Evolutionary conservation across 1,140 invertebrate genomes (phyloP), one percentile per base, ranked within the genome.

Genomic region (Drosophila auraria): DNA sequence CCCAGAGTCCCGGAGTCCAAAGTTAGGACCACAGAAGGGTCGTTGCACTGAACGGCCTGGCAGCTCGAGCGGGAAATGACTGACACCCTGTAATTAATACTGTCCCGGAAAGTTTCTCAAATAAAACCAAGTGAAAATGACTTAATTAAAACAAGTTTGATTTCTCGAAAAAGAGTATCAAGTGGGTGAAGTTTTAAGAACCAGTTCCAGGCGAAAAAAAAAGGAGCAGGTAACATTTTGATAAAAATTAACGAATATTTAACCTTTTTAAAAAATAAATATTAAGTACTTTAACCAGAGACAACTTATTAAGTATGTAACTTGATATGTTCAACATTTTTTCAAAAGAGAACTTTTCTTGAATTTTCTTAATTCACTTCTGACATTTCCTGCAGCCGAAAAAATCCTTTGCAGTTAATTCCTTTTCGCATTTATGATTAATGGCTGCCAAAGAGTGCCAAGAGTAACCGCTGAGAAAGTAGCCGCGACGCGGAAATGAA

Each of bases 11-110:
- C 17, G 14, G 51, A 42, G 25, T 57, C 51, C 36, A 47, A 57
- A 71, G 66, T 70, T 70, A 54, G 61, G 20, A 38, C 38, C 30
- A n/a, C n/a, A 12, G n/a, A 38, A 17, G 69, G 71, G 68, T 74
- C 71, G 71, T 44, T 74, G 65, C 38, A n/a, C 75, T 57, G 54
- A n/a, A 50, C 50, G 50, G 30, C 45, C 15, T 45, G 60, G 53
- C 36, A 44, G 50, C 38, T 47, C 51, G 30, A 54, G 11, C 12
- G 53, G 54, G 36, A 57, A 58, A 23, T 20, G 49, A 0, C 11
- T 20, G 27, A 49, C 42, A 58, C 60, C 64, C 64, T 78, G 57
- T 82, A 84, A 84, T 89, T 89, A 89, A 89, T 89, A 90, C 62
- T 58, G 49, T 83, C 58, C 77, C 73, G 50, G 68, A 69, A 81